A percentile compares a stretch with the other conserved stretches of the same genome.
Evolutionary conservation across 2,888 invertebrate genomes (phyloP).

Genomic region (Camptogramma bilineatum): DNA sequence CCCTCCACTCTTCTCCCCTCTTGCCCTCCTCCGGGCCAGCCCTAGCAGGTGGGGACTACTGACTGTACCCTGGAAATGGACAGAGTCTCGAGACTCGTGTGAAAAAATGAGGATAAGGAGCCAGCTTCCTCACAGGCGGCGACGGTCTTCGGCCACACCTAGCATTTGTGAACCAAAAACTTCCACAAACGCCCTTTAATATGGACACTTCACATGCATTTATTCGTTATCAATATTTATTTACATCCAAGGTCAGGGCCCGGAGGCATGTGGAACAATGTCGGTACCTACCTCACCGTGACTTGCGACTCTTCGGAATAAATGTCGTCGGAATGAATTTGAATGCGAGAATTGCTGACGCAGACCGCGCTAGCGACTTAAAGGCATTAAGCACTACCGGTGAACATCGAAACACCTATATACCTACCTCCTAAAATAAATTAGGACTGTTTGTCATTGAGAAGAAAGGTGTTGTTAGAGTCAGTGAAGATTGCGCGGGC

Average conservation of each 20-base stretch:
- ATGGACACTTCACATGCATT: constrained; percentile 28
- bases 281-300: constrained; percentile 15
- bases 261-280: constrained; percentile 14
- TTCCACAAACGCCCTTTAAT: constrained; percentile 28
- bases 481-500: neutral
- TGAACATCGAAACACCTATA: too few species aligned
- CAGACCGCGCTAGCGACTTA: neutral
- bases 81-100: neutral
- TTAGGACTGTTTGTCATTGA: neutral
- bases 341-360: neutral
- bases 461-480: neutral
- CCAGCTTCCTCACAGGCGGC: neutral
- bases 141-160: constrained; percentile 1
- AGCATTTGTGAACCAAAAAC: constrained; percentile 30
- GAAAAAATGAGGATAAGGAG: neutral
- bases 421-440: too few species aligned
- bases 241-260: constrained; percentile 30
- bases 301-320: constrained; percentile 17
- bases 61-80: neutral
- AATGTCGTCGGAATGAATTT: neutral
- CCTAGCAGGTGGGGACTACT: too few species aligned
- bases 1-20: neutral
- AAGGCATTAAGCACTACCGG: too few species aligned
- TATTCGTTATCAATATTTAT: constrained; percentile 29
- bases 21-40: too few species aligned